A percentile compares a stretch with the other conserved stretches of the same genome.
Evolutionary conservation across 2,888 invertebrate species (phyloP).

Genomic region (Phrixothrix hirtus): DNA sequence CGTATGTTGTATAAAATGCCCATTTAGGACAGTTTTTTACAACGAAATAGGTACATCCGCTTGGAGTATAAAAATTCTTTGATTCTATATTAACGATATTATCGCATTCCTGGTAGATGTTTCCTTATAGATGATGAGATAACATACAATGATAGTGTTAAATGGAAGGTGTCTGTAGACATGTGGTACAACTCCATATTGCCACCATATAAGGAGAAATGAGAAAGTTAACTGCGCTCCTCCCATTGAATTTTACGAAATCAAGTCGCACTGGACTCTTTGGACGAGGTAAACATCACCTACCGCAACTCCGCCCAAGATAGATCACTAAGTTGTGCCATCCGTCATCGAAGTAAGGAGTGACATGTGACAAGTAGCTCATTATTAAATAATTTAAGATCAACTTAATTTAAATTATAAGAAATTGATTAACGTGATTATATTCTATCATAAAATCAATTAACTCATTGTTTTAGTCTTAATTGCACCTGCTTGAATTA

Average conservation of each 20-base stretch:
- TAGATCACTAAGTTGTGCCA: constrained; percentile 14
- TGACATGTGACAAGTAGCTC: constrained; percentile 9
- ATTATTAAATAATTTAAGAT: constrained; percentile 10
- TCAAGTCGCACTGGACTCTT: constrained; percentile 25
- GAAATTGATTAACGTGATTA: background rate
- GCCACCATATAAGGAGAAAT: constrained; percentile 37
- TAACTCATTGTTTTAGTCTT: background rate
- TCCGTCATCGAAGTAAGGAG: constrained; percentile 18
- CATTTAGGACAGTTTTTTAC: background rate
- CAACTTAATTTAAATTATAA: too few relatives aligned
- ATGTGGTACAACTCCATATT: constrained; percentile 35
- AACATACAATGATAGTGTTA: constrained; percentile 32
- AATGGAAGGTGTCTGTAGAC: constrained; percentile 34
- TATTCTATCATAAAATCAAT: background rate
- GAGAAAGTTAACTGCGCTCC: constrained; percentile 37
- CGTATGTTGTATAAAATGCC: background rate
- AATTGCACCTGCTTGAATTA: background rate
- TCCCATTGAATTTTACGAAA: constrained; percentile 35
- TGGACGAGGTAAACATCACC: constrained; percentile 25
- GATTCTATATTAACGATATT: constrained; percentile 16
- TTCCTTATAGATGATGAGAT: constrained; percentile 32
- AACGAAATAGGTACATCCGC: constrained; percentile 5
- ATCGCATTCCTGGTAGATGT: constrained; percentile 31
- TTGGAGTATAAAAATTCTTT: constrained; percentile 6
- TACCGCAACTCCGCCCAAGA: constrained; percentile 28